These are phyloP conservation scores for Conchocele bisecta DNA, from an alignment of 2,888 invertebrate species.

Conservation along the genomic window DNA sequence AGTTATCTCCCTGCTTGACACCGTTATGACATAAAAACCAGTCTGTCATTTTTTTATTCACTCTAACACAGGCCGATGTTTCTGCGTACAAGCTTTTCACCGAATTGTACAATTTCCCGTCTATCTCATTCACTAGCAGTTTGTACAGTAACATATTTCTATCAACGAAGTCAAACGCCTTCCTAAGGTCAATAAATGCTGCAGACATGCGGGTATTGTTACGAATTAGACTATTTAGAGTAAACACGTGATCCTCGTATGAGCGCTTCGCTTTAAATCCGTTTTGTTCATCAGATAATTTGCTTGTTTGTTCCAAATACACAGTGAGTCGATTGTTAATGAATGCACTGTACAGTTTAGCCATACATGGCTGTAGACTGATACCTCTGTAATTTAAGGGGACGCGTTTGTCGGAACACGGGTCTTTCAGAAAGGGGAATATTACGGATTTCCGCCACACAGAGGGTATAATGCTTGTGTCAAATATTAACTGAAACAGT, in stretches of 20 bases:
- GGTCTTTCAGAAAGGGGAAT: slow-evolving; percentile 15
- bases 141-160: slow-evolving; percentile 12
- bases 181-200: slow-evolving; percentile 23
- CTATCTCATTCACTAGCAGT: neutral
- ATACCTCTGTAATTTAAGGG: slow-evolving; percentile 34
- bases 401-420: neutral
- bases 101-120: slow-evolving; percentile 4
- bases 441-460: slow-evolving; percentile 25
- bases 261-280: neutral
- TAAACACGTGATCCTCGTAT: slow-evolving; percentile 26
- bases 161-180: slow-evolving; percentile 22
- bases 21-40: slow-evolving; percentile 23
- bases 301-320: slow-evolving; percentile 23
- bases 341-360: slow-evolving; percentile 31
- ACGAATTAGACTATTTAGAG: slow-evolving; percentile 86
- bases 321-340: slow-evolving; percentile 29
- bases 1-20: slow-evolving; percentile 21
- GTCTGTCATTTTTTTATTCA: slow-evolving; percentile 24
- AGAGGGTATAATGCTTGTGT: slow-evolving; percentile 13
- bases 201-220: slow-evolving; percentile 20
- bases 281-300: slow-evolving; percentile 30
- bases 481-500: slow-evolving; percentile 29
- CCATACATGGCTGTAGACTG: slow-evolving; percentile 30
- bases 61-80: slow-evolving; percentile 8
- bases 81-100: slow-evolving; percentile 1